Evolutionary conservation across 2,888 invertebrate species (phyloP).

Genomic region (Polymixis flavicincta): DNA sequence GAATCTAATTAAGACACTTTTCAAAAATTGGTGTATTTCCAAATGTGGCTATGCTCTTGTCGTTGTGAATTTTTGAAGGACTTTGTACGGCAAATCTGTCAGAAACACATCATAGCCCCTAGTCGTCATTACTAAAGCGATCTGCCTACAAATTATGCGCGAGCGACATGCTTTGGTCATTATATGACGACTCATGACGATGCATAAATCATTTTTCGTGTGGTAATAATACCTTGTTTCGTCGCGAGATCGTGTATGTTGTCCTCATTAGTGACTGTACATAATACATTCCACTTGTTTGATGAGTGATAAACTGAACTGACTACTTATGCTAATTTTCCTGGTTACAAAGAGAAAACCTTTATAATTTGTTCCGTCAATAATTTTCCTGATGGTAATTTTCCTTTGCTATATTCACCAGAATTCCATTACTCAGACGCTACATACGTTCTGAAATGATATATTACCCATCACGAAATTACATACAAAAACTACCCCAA

Average conservation of each 20-base stretch:
- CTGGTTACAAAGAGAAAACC: background rate
- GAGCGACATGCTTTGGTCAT: background rate
- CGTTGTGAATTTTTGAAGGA: background rate
- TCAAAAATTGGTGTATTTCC: no score
- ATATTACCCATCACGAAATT: background rate
- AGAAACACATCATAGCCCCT: background rate
- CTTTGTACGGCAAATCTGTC: background rate
- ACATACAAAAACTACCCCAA: background rate
- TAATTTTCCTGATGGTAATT: slow-evolving; percentile 6
- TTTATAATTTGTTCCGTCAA: background rate
- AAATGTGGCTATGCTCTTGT: no score
- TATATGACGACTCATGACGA: background rate
- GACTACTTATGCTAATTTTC: background rate
- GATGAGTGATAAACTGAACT: background rate
- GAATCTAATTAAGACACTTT: no score
- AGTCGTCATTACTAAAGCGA: background rate
- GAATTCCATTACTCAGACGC: slow-evolving; percentile 20
- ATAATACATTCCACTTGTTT: no score
- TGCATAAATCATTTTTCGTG: background rate
- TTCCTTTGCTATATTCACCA: background rate
- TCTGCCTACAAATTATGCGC: background rate
- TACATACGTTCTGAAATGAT: background rate
- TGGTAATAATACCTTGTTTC: background rate
- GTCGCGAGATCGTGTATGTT: background rate
- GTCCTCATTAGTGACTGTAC: background rate